A percentile compares a stretch with the other conserved stretches of the same genome.
Conservation (phyloP, 2,888 invertebrate species). For the Tryphoninae sp. region DNA sequence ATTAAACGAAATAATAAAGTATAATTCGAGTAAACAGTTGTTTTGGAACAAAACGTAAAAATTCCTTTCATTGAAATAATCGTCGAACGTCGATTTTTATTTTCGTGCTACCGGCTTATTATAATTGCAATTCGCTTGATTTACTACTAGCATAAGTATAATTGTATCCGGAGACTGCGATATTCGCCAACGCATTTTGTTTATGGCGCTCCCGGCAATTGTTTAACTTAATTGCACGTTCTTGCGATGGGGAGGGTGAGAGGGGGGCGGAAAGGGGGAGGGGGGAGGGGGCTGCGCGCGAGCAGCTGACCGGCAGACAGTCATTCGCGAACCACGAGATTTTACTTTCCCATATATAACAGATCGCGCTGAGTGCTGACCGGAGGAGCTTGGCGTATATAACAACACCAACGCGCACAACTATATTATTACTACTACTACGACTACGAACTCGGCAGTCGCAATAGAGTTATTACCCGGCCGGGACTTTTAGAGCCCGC, state of each 20-base stretch:
- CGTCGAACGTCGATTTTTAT: not conserved
- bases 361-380: slow-evolving; percentile 59
- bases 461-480: slow-evolving; percentile 79
- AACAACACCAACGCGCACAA: slow-evolving; percentile 18
- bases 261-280: not conserved
- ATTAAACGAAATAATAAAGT: no score
- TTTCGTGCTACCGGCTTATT: not conserved
- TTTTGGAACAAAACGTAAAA: not conserved
- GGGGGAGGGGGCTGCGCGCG: not conserved
- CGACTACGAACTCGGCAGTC: slow-evolving; percentile 52
- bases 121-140: slow-evolving; percentile 34
- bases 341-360: slow-evolving; percentile 73
- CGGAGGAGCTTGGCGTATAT: slow-evolving; percentile 28
- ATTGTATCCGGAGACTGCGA: slow-evolving; percentile 22
- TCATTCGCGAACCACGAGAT: slow-evolving; percentile 64
- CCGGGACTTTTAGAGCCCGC: slow-evolving; percentile 77
- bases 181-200: slow-evolving; percentile 66
- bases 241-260: slow-evolving; percentile 63
- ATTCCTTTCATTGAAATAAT: not conserved
- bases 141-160: slow-evolving; percentile 12
- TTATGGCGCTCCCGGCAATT: slow-evolving; percentile 77
- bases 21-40: no score
- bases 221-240: slow-evolving; percentile 80
- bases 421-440: slow-evolving; percentile 22
- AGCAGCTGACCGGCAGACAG: slow-evolving; percentile 45